These are phyloP conservation scores for Alexandromys fortis DNA, from an alignment of 2,113 vertebrate genomes.

Conservation along the genomic window DNA sequence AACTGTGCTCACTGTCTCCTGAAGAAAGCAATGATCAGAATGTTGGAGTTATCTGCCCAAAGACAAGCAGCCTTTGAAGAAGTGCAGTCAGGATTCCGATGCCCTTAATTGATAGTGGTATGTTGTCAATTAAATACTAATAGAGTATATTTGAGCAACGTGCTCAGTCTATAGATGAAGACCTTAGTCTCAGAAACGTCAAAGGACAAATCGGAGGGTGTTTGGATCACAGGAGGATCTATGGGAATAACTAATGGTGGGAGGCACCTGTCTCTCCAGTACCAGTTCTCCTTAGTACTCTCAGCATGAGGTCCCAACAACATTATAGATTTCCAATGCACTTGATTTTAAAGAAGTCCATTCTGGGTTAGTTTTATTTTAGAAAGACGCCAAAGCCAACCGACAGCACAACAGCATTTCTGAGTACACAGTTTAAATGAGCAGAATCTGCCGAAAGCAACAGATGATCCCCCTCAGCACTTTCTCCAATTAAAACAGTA, in stretches of 20 bases:
- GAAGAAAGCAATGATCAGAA: constrained; percentile 5
- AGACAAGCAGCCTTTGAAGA: neutral
- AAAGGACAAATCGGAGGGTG: neutral
- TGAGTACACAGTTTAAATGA: constrained; percentile 57
- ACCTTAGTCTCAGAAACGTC: neutral
- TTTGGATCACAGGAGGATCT: neutral
- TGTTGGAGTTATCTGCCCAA: neutral
- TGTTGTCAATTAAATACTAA: neutral
- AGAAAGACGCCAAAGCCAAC: constrained; percentile 37
- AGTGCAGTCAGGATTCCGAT: neutral
- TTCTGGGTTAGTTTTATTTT: constrained; percentile 54
- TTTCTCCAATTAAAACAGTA: neutral
- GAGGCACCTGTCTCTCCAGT: neutral
- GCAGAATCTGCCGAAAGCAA: constrained; percentile 57
- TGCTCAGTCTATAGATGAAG: neutral
- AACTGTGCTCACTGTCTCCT: neutral
- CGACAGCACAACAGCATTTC: constrained; percentile 42
- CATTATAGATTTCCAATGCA: constrained; percentile 42
- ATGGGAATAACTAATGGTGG: neutral
- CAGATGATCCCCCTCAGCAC: neutral
- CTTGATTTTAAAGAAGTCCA: constrained; percentile 36
- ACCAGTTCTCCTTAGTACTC: neutral
- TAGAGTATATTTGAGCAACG: neutral
- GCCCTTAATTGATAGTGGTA: neutral
- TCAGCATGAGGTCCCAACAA: neutral